phyloP scores from a whole-genome alignment of 1,140 invertebrate species.

The Drosophila kurseongensis region DNA sequence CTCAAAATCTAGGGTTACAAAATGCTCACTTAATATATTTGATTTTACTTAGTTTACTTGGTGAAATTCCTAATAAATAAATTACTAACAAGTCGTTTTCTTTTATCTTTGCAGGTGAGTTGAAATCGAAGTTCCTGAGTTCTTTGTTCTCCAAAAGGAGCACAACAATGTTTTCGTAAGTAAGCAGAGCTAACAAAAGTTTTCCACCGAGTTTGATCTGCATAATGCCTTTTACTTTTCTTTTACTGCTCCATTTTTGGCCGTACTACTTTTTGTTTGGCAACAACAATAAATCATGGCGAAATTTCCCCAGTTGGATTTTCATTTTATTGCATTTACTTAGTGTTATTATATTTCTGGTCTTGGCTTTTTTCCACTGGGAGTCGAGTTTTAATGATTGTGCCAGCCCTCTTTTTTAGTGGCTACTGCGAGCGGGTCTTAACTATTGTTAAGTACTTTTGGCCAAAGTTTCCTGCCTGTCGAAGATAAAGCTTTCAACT shows the following conservation, averaged over 20 bases:
- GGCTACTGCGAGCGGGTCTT: slow-evolving; percentile 30
- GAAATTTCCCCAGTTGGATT: slow-evolving; percentile 79
- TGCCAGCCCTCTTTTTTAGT: slow-evolving; percentile 28
- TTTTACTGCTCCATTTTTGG: slow-evolving; percentile 6
- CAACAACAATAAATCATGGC: slow-evolving; percentile 71
- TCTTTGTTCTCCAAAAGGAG: slow-evolving; percentile 19
- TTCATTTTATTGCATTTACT: slow-evolving; percentile 83
- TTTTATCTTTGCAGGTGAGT: slow-evolving; percentile 56
- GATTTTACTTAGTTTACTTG: not conserved
- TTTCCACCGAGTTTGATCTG: slow-evolving; percentile 67
- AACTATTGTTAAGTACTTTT: slow-evolving; percentile 71
- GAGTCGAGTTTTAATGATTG: slow-evolving; percentile 64
- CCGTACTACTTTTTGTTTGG: slow-evolving; percentile 20
- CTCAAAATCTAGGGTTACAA: too few species aligned
- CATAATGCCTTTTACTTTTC: slow-evolving; percentile 67
- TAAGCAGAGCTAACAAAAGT: slow-evolving; percentile 53
- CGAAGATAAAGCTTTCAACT: slow-evolving; percentile 68
- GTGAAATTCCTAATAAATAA: slow-evolving; percentile 4
- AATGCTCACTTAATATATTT: not conserved
- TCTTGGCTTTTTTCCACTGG: slow-evolving; percentile 26
- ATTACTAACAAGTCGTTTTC: slow-evolving; percentile 6
- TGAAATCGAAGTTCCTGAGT: slow-evolving; percentile 18
- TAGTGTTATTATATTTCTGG: slow-evolving; percentile 64
- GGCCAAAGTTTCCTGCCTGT: slow-evolving; percentile 49
- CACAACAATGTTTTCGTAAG: slow-evolving; percentile 54